A percentile compares a stretch with the other conserved stretches of the same genome.
phyloP scores from a whole-genome alignment of 2,888 invertebrate genomes.

The Pterostichus niger region DNA sequence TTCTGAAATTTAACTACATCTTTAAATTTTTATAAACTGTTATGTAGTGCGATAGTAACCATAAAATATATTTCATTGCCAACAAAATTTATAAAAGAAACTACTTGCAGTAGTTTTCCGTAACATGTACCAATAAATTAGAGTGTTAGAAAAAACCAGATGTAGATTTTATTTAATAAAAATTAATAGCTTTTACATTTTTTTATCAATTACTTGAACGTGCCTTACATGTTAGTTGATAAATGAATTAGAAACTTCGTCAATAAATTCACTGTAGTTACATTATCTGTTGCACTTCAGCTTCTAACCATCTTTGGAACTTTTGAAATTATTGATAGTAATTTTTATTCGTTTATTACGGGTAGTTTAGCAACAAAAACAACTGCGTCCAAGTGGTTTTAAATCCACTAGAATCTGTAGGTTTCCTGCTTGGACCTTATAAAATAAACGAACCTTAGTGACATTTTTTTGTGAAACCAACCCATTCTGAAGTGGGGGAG shows the following conservation, averaged over 20 bases:
- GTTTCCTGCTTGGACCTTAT: no score
- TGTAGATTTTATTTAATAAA: not conserved
- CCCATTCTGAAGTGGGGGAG: no score
- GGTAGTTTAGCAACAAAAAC: no score
- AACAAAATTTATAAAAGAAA: not conserved
- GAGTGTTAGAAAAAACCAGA: no score
- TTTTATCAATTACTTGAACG: slow-evolving; percentile 9
- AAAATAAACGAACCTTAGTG: no score
- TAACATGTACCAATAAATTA: not conserved
- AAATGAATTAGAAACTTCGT: slow-evolving; percentile 10
- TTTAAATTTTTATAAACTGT: slow-evolving; percentile 48
- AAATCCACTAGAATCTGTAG: no score
- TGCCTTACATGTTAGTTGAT: slow-evolving; percentile 26
- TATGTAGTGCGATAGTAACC: not conserved
- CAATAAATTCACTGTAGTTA: slow-evolving; percentile 17
- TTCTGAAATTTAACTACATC: slow-evolving; percentile 10
- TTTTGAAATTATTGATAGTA: slow-evolving; percentile 24
- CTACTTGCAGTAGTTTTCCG: not conserved
- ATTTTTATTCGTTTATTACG: slow-evolving; percentile 6
- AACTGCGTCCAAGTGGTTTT: no score
- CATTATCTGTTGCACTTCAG: not conserved
- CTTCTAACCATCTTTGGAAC: not conserved
- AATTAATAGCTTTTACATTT: not conserved
- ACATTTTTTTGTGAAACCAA: no score
- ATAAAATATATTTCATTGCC: slow-evolving; percentile 24